Percentiles rank a stretch among this genome's conserved stretches.
Evolutionary conservation across 2,113 vertebrate species (phyloP).

Genomic region (Oceanodroma tethys): DNA sequence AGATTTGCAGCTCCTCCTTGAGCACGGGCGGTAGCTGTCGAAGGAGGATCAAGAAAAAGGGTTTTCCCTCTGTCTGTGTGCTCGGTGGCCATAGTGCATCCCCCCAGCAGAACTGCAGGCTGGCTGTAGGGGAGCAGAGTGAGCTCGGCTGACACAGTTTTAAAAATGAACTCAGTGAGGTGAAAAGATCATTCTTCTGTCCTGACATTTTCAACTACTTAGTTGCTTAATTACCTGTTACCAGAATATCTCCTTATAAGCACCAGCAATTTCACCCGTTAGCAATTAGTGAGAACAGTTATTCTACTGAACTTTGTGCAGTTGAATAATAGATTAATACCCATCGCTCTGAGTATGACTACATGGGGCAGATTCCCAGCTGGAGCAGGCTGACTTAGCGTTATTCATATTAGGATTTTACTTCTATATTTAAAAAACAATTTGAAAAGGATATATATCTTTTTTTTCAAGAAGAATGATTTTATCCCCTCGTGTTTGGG

Average conservation of each 20-base stretch:
- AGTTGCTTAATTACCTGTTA: constrained; percentile 69
- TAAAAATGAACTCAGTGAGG: constrained; percentile 50
- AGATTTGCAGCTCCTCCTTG: background rate
- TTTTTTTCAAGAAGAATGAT: background rate
- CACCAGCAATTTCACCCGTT: constrained; percentile 62
- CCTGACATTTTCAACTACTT: constrained; percentile 65
- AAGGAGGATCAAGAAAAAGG: background rate
- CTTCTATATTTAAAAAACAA: background rate
- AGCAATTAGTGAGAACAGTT: constrained; percentile 69
- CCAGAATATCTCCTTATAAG: constrained; percentile 63
- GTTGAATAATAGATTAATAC: constrained; percentile 62
- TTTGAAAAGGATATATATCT: background rate
- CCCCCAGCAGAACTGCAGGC: background rate
- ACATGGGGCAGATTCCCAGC: background rate
- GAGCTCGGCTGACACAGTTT: background rate
- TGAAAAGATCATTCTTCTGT: constrained; percentile 66
- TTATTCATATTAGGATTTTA: background rate
- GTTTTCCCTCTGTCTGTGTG: background rate
- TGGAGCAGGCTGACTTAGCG: background rate
- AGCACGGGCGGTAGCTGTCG: background rate
- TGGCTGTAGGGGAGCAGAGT: background rate
- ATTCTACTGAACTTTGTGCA: constrained; percentile 57
- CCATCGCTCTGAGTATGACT: background rate
- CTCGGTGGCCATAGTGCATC: background rate
- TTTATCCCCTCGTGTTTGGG: background rate